Base-by-base conservation (phyloP, 2,113 vertebrate species). In the Zootoca vivipara region DNA sequence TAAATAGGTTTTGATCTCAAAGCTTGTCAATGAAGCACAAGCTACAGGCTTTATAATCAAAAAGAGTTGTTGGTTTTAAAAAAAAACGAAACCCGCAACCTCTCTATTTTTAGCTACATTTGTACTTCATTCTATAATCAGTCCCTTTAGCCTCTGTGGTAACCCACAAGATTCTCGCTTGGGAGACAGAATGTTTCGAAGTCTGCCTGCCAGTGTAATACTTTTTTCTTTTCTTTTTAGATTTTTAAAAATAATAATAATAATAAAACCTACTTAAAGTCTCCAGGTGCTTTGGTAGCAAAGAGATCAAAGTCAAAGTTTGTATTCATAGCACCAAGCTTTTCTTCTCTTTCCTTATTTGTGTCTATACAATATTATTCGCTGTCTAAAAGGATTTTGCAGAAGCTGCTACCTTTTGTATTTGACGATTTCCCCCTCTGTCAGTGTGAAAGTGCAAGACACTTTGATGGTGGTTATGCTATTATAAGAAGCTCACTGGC, bases 211-310 rank as follows among this genome's bases (percentile, higher is more conserved):
- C 78, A 88, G 65, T 1, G 35, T 80, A 90, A 52, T 87, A 90
- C 42, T 73, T 86, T 81, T 85, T 90, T 56, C 12, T 52, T 10
- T 62, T 18, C 58, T 8, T 35, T 33, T 80, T n/a, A 88, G 67
- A 52, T 9, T n/a, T 6, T n/a, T 28, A 62, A 38, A 91, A 78
- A 52, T n/a, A 58, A 85, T n/a, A n/a, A n/a, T n/a, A n/a, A n/a
- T n/a, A n/a, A n/a, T n/a, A n/a, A 90, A 70, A 90, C 69, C 88
- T 90, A 95, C 93, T 92, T 95, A 94, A 93, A 95, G 92, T 91
- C 74, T 85, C 35, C 78, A 75, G 46, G 69, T 64, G 89, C 87
- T 93, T 94, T 92, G 67, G 90, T 90, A 89, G 85, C 72, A 90
- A 92, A 38, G 3, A 92, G 89, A 93, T 93, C 90, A 93, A 94